These are phyloP conservation scores for Siniperca chuatsi DNA, from an alignment of 2,113 vertebrate species.

Conservation along the genomic window DNA sequence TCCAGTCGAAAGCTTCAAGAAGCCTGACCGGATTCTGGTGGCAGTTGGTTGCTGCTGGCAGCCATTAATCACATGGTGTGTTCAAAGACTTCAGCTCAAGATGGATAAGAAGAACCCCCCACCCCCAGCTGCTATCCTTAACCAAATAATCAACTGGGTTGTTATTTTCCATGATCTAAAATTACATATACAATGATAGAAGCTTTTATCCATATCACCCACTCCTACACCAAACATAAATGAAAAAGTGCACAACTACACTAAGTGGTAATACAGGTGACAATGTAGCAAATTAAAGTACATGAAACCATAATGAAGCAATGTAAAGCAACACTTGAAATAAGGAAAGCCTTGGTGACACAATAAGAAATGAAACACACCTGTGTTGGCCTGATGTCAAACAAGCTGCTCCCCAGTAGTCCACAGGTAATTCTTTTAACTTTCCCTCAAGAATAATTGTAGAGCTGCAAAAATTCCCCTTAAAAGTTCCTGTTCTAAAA, in stretches of 20 bases:
- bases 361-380: slow-evolving; percentile 55
- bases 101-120: background rate
- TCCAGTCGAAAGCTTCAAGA: slow-evolving; percentile 16
- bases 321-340: background rate
- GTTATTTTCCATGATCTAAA: no score
- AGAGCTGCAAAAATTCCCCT: background rate
- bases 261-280: background rate
- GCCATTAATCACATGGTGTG: background rate
- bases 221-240: background rate
- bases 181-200: no score
- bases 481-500: background rate
- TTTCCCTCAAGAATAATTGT: background rate
- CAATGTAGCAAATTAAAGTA: background rate
- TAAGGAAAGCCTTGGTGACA: background rate
- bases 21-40: slow-evolving; percentile 4
- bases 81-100: background rate
- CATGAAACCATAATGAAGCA: background rate
- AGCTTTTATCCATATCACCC: background rate
- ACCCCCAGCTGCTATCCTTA: no score
- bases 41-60: background rate
- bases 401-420: background rate
- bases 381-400: slow-evolving; percentile 31
- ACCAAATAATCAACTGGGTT: no score
- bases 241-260: background rate
- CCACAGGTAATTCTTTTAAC: slow-evolving; percentile 7